A percentile compares a stretch with the other conserved stretches of the same genome.
Evolutionary conservation across 1,140 invertebrate genomes (phyloP).

Genomic region (Sweltsa coloradensis): DNA sequence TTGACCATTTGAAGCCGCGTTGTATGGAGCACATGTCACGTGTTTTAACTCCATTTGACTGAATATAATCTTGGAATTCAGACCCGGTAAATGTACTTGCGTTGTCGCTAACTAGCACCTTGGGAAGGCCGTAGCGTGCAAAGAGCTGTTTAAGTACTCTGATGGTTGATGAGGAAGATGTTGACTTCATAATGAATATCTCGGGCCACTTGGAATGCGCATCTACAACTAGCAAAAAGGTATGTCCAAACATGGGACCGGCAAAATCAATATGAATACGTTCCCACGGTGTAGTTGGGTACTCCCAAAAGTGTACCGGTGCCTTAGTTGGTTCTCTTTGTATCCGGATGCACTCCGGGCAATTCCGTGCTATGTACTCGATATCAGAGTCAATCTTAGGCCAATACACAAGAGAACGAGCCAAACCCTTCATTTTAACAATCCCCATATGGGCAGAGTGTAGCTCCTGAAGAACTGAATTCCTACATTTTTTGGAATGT

Average conservation of each 20-base stretch:
- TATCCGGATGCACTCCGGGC: slow-evolving; percentile 25
- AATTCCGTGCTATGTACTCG: slow-evolving; percentile 30
- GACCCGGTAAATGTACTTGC: background rate
- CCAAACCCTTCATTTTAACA: slow-evolving; percentile 36
- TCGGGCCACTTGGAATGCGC: slow-evolving; percentile 13
- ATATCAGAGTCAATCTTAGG: slow-evolving; percentile 33
- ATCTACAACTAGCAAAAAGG: slow-evolving; percentile 7
- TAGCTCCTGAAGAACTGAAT: slow-evolving; percentile 17
- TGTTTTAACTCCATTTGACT: background rate
- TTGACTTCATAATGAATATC: background rate
- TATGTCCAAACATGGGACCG: slow-evolving; percentile 9
- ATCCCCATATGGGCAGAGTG: slow-evolving; percentile 38
- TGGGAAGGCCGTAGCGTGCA: slow-evolving; percentile 7
- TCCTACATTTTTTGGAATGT: slow-evolving; percentile 14
- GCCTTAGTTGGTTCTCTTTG: background rate
- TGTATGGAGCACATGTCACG: background rate
- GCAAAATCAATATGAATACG: slow-evolving; percentile 18
- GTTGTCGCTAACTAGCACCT: background rate
- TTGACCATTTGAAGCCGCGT: too few relatives aligned
- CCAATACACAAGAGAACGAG: slow-evolving; percentile 38
- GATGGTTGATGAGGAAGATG: slow-evolving; percentile 5
- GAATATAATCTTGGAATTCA: background rate
- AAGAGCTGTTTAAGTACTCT: slow-evolving; percentile 12
- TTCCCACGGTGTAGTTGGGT: slow-evolving; percentile 8
- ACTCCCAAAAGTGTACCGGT: slow-evolving; percentile 4